These are phyloP conservation scores for Rhagonycha fulva DNA, from an alignment of 2,888 invertebrate species.

Conservation along the genomic window DNA sequence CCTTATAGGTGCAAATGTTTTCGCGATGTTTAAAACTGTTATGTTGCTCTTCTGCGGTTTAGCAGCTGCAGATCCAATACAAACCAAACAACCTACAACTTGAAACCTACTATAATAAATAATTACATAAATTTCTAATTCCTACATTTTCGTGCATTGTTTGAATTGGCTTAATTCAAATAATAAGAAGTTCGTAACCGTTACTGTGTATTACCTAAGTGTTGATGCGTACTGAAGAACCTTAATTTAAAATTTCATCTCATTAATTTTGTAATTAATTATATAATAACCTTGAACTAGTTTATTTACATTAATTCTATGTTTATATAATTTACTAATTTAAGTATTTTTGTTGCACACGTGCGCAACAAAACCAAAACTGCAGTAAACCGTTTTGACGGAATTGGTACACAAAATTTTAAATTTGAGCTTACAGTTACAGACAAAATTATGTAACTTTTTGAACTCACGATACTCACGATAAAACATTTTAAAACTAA, in stretches of 20 bases:
- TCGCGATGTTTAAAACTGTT: background rate
- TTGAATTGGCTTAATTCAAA: background rate
- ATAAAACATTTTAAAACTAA: background rate
- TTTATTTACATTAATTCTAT: background rate
- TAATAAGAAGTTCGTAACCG: background rate
- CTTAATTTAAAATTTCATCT: background rate
- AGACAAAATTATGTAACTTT: background rate
- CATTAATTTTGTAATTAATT: background rate
- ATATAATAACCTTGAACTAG: background rate
- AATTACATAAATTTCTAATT: background rate
- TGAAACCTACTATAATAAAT: background rate
- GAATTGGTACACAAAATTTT: background rate
- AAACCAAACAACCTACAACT: background rate
- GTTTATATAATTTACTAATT: background rate
- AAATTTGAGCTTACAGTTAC: background rate
- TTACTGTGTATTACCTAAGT: background rate
- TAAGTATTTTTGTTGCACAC: background rate
- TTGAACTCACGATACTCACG: background rate
- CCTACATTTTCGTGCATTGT: background rate
- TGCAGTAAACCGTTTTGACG: background rate
- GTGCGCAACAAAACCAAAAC: background rate
- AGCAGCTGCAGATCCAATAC: background rate
- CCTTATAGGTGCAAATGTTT: background rate
- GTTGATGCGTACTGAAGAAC: background rate
- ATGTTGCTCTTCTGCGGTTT: background rate